Base-by-base conservation (phyloP, 2,888 invertebrate genomes). In the Troglohyphantes excavatus region DNA sequence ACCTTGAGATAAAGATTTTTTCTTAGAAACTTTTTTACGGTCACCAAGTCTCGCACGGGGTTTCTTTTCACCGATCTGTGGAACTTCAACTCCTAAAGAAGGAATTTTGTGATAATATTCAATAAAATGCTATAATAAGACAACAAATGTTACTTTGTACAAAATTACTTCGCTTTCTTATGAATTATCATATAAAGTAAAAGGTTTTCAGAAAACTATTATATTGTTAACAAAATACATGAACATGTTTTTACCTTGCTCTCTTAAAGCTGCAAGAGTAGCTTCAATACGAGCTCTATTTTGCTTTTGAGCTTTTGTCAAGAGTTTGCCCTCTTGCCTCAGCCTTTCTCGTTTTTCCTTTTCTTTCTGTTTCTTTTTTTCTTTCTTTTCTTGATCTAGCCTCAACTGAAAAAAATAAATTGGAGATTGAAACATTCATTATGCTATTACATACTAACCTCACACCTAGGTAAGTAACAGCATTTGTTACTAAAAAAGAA, bases 301-400 rank as follows among this genome's bases (percentile, higher is more conserved):
- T 65, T 91, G 91, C 27, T 87, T 90, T 93, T 99, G 98, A 93
- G 98, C 98, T 0, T 97, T 96, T 1, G 98, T 98, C 88, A 99
- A 94, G 43, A 98, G 94, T 94, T 98, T 99, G 2, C 99, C 99
- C 94, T 99, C 99, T n/a, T 97, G 97, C 94, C 99, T 99, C 92
- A 98, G 95, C 93, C 97, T 95, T 92, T 98, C 98, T 93, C 97
- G 98, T 75, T 97, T 95, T 93, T 98, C 98, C 93, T 97, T 98
- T 94, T 98, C 97, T 93, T 97, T 97, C 92, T 96, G 96, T 93
- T 98, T 99, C 93, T 96, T 97, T 93, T 95, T 96, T 92, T 97
- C 97, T 93, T 97, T 98, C 91, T 95, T 95, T 93, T 99, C 98
- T 92, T 97, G 96, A 93, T 98, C 98, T 91, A 97, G 94, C 88